Conservation (phyloP, 2,113 vertebrate genomes). For the Corvus moneduloides region DNA sequence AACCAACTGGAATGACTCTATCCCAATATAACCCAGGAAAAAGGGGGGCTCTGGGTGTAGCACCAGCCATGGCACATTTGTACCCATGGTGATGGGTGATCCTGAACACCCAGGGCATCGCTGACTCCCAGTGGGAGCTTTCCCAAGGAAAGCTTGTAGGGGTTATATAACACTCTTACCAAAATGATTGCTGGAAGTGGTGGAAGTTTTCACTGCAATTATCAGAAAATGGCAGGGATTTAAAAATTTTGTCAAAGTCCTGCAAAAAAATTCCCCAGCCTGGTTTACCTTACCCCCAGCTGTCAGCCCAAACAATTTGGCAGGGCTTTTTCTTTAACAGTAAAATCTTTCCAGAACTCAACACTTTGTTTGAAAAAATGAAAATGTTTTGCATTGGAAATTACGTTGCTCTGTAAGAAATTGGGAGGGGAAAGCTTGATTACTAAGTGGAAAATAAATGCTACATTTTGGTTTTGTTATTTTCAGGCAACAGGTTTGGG, state of each 20-base stretch:
- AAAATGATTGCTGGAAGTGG: background rate
- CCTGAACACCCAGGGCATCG: accelerated
- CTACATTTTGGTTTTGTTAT: background rate
- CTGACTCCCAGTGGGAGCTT: background rate
- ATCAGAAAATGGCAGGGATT: background rate
- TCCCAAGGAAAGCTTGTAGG: background rate
- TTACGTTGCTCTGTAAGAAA: background rate
- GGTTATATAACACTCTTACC: accelerated
- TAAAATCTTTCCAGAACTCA: background rate
- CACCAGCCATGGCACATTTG: background rate
- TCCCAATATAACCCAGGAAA: background rate
- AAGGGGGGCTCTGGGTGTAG: background rate
- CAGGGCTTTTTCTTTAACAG: background rate
- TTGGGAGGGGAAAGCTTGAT: background rate
- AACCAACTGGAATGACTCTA: background rate
- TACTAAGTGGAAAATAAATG: background rate
- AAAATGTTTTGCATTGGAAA: background rate
- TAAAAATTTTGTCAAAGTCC: background rate
- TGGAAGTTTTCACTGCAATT: background rate
- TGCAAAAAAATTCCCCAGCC: background rate
- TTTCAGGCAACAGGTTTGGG: background rate
- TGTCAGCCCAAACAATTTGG: background rate
- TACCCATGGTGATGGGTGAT: accelerated
- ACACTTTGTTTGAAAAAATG: background rate
- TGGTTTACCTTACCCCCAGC: background rate